A percentile compares a stretch with the other conserved stretches of the same genome.
These are phyloP conservation scores for Junonia oenone DNA, from an alignment of 2,888 invertebrate genomes.

Conservation along the genomic window DNA sequence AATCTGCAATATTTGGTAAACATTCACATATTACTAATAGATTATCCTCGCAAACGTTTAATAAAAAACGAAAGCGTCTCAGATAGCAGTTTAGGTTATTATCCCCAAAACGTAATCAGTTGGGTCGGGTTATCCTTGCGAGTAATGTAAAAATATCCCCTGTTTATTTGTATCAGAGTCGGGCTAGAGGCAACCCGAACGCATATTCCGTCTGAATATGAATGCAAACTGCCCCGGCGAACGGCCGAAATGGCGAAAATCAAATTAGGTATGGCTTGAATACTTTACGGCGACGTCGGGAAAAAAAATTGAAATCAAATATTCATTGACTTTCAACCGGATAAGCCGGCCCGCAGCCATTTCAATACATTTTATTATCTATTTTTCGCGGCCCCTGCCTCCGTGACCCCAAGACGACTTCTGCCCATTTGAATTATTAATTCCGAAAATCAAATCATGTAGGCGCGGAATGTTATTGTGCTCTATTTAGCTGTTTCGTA, in stretches of 20 bases:
- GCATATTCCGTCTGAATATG: conserved; percentile 78
- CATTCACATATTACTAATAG: neutral
- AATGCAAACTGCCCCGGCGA: conserved; percentile 77
- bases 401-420: conserved; percentile 45
- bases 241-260: conserved; percentile 77
- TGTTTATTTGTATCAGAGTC: conserved; percentile 79
- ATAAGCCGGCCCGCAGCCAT: conserved; percentile 77
- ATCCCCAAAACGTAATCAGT: conserved; percentile 73
- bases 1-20: neutral
- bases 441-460: conserved; percentile 35
- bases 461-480: conserved; percentile 27
- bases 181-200: conserved; percentile 72
- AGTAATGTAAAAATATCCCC: conserved; percentile 77
- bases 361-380: conserved; percentile 79
- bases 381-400: conserved; percentile 62
- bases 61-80: conserved; percentile 23
- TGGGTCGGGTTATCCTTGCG: conserved; percentile 70
- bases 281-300: conserved; percentile 76
- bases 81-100: conserved; percentile 50
- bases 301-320: conserved; percentile 80
- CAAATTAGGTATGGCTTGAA: conserved; percentile 80
- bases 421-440: conserved; percentile 44
- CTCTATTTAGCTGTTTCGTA: conserved; percentile 21
- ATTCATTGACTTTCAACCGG: conserved; percentile 79
- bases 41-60: neutral